A percentile compares a stretch with the other conserved stretches of the same genome.
phyloP scores from a whole-genome alignment of 2,797 vertebrate genomes.

The Scyliorhinus canicula region DNA sequence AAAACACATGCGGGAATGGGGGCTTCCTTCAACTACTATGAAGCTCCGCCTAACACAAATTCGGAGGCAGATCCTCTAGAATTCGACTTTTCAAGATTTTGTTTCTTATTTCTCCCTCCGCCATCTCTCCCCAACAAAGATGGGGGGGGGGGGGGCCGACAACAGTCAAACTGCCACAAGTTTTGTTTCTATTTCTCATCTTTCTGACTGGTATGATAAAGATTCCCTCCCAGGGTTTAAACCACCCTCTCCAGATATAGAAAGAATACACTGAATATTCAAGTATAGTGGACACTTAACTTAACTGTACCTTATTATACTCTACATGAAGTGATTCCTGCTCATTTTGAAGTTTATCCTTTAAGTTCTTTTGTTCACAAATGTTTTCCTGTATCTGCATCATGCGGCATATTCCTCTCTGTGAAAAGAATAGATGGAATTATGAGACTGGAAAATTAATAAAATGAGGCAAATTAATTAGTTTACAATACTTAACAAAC shows the following conservation, averaged over 20 bases:
- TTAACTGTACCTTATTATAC: constrained; percentile 80
- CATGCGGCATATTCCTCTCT: constrained; percentile 99
- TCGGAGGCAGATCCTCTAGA: too few species aligned
- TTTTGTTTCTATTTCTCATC: too few species aligned
- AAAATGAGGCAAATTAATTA: not conserved
- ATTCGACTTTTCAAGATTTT: too few species aligned
- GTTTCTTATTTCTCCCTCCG: not conserved
- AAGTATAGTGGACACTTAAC: not conserved
- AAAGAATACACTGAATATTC: not conserved
- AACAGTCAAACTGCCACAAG: not conserved
- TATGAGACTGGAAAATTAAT: not conserved
- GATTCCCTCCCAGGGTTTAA: not conserved
- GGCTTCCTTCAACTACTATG: too few species aligned
- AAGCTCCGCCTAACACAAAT: too few species aligned
- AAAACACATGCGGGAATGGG: too few species aligned
- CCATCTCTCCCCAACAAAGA: not conserved
- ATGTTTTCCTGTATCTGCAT: constrained; percentile 99
- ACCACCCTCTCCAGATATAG: not conserved
- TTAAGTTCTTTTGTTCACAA: constrained; percentile 93
- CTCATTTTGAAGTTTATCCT: constrained; percentile 93
- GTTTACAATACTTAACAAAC: not conserved
- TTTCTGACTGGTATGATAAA: not conserved
- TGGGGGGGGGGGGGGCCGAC: too few species aligned
- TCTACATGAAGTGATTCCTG: constrained; percentile 95
- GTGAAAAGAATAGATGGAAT: constrained; percentile 51